These are phyloP conservation scores for Chromoteleia sp. DNA, from an alignment of 2,888 invertebrate species.

Conservation along the genomic window DNA sequence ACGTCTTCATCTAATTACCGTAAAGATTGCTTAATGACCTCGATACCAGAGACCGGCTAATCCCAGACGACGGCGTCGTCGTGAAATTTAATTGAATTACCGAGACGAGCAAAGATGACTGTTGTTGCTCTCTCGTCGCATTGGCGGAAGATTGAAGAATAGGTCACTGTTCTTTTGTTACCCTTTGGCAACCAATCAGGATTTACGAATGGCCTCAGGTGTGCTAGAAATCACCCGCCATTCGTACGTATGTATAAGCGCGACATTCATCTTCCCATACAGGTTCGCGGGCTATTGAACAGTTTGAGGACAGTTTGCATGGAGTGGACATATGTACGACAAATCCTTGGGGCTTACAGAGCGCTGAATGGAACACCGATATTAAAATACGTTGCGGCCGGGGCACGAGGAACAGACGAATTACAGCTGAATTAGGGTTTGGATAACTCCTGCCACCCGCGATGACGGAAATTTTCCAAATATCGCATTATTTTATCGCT, in stretches of 20 bases:
- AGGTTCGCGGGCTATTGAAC: constrained; percentile 80
- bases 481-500: constrained; percentile 42
- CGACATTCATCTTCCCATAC: constrained; percentile 80
- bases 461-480: constrained; percentile 44
- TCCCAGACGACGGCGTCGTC: background rate
- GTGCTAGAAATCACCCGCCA: constrained; percentile 80
- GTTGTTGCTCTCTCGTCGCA: constrained; percentile 17
- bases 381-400: constrained; percentile 81
- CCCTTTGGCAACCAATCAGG: constrained; percentile 69
- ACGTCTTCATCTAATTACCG: constrained; percentile 55
- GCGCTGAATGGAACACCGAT: constrained; percentile 76
- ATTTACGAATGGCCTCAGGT: constrained; percentile 80
- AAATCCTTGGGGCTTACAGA: constrained; percentile 83
- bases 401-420: constrained; percentile 77
- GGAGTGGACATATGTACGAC: constrained; percentile 82
- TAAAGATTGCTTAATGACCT: constrained; percentile 48
- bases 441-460: constrained; percentile 32
- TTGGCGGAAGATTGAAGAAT: constrained; percentile 50
- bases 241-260: constrained; percentile 74
- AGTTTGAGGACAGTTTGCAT: constrained; percentile 81
- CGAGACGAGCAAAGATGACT: constrained; percentile 7
- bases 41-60: background rate
- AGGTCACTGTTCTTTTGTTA: constrained; percentile 63
- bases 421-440: constrained; percentile 77
- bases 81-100: constrained; percentile 28